Conservation (phyloP, 2,797 vertebrate genomes). For the Nyctibius grandis region DNA sequence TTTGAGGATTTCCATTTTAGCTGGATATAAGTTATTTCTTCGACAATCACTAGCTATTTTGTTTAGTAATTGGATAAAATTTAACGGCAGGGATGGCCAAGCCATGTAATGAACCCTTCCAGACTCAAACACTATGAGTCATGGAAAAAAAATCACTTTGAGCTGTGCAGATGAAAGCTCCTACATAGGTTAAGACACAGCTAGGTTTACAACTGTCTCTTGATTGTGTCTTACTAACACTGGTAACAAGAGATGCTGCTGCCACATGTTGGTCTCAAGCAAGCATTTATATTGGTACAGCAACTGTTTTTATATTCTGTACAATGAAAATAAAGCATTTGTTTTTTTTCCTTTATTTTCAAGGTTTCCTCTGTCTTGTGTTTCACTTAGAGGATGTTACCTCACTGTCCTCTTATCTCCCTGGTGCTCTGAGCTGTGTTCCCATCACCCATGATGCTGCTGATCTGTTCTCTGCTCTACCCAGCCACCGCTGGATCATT, state of each 20-base stretch:
- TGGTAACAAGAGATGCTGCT: background rate
- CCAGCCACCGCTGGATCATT: accelerated
- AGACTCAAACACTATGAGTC: background rate
- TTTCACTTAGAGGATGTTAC: background rate
- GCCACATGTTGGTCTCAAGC: background rate
- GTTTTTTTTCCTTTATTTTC: background rate
- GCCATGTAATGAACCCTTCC: background rate
- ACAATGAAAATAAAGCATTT: background rate
- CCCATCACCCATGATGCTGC: background rate
- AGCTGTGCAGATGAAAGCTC: background rate
- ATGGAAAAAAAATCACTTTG: background rate
- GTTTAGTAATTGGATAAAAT: background rate
- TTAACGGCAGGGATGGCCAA: background rate
- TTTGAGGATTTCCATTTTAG: background rate
- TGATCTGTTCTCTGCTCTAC: background rate
- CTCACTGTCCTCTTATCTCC: background rate
- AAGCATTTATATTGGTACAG: background rate
- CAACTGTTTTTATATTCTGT: background rate
- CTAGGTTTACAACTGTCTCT: background rate
- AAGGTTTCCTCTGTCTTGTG: background rate
- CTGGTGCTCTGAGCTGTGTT: background rate
- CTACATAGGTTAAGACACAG: background rate
- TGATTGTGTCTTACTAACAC: background rate
- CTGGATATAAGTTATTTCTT: background rate
- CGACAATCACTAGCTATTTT: background rate